Conservation (phyloP, 2,888 invertebrate genomes). For the Deroplatys truncata region DNA sequence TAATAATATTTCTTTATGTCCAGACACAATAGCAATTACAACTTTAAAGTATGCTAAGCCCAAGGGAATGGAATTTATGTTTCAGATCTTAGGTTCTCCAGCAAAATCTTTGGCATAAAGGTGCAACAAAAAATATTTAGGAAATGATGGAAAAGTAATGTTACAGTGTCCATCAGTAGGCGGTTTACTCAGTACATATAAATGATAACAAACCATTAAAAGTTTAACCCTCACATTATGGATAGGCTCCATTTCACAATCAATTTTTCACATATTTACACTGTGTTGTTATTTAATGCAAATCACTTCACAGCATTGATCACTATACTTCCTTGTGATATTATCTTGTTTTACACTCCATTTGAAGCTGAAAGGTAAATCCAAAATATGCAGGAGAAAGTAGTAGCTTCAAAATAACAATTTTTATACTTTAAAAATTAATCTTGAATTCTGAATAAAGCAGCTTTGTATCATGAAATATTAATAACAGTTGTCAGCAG, state of each 20-base stretch:
- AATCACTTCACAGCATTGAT: too few relatives aligned
- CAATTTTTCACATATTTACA: neutral
- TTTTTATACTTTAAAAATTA: too few relatives aligned
- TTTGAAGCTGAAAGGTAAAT: too few relatives aligned
- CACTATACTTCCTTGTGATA: too few relatives aligned
- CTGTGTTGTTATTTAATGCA: too few relatives aligned
- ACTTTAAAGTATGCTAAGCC: neutral
- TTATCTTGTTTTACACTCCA: too few relatives aligned
- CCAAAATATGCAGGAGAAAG: too few relatives aligned
- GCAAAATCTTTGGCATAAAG: neutral
- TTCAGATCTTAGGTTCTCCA: neutral
- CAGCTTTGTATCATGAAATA: too few relatives aligned
- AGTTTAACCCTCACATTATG: neutral
- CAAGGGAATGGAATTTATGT: neutral
- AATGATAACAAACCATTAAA: neutral
- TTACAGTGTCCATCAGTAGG: neutral
- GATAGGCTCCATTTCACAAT: neutral
- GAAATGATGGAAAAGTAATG: neutral
- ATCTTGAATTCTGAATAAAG: too few relatives aligned
- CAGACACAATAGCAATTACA: neutral
- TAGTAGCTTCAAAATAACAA: too few relatives aligned
- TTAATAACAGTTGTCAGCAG: too few relatives aligned
- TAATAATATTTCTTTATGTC: neutral
- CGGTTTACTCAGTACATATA: neutral
- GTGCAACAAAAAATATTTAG: neutral